Evolutionary conservation across 1,140 invertebrate genomes (phyloP).

Genomic region (Cydia pomonella): DNA sequence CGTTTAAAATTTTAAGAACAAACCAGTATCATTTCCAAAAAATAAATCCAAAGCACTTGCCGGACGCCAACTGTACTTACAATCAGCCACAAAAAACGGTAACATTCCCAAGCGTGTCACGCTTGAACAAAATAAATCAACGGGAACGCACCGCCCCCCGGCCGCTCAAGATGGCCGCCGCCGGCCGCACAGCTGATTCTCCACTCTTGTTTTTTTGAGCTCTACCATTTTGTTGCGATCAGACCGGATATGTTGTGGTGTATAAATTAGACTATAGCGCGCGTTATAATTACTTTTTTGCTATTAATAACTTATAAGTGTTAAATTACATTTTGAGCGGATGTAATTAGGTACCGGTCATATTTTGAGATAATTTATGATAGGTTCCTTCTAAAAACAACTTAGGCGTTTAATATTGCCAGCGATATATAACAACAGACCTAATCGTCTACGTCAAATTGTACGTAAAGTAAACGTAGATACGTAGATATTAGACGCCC

Average conservation of each 20-base stretch:
- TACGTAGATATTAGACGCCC: constrained; percentile 37
- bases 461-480: background rate
- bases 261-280: constrained; percentile 6
- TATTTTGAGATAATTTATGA: constrained; percentile 38
- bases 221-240: constrained; percentile 51
- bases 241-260: background rate
- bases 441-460: background rate
- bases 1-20: background rate
- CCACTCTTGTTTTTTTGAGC: constrained; percentile 55
- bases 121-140: constrained; percentile 68
- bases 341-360: constrained; percentile 31
- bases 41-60: background rate
- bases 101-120: constrained; percentile 40
- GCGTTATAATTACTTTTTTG: constrained; percentile 22
- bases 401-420: background rate
- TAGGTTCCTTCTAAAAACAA: constrained; percentile 21
- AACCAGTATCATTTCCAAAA: background rate
- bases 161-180: constrained; percentile 72
- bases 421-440: background rate
- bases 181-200: constrained; percentile 56
- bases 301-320: background rate
- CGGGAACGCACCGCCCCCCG: constrained; percentile 60
- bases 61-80: background rate
- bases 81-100: constrained; percentile 23
- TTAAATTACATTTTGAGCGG: background rate